A percentile compares a stretch with the other conserved stretches of the same genome.
phyloP scores from a whole-genome alignment of 1,140 invertebrate genomes.

The Catajapyx aquilonaris region DNA sequence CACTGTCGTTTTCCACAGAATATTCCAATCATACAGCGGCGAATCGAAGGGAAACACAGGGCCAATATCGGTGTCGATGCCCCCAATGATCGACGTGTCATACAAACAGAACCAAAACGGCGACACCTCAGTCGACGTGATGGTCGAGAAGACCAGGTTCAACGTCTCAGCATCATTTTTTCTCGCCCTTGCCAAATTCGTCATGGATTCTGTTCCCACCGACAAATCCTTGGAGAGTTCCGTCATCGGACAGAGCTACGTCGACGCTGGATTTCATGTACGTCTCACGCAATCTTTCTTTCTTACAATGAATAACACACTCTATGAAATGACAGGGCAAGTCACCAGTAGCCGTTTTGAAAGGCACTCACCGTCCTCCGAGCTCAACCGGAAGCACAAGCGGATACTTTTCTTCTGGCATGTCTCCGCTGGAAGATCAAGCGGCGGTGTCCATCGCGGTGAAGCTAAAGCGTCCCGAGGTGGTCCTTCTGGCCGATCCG shows the following conservation, averaged over 20 bases:
- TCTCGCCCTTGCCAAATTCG: constrained; percentile 37
- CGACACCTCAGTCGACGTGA: constrained; percentile 37
- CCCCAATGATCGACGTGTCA: constrained; percentile 40
- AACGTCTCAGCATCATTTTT: constrained; percentile 51
- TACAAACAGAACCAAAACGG: constrained; percentile 36
- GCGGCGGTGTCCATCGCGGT: constrained; percentile 40
- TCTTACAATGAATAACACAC: too few relatives aligned
- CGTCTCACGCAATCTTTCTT: too few relatives aligned
- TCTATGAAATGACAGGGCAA: too few relatives aligned
- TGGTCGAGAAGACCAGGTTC: constrained; percentile 46
- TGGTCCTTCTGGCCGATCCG: constrained; percentile 50
- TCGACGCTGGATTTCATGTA: too few relatives aligned
- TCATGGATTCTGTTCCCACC: constrained; percentile 40
- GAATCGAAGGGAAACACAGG: constrained; percentile 30
- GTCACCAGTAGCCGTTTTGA: constrained; percentile 9
- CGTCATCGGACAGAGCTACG: constrained; percentile 42
- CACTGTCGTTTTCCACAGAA: constrained; percentile 23
- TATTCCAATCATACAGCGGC: constrained; percentile 41
- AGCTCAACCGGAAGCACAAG: constrained; percentile 30
- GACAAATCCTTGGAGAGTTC: constrained; percentile 31
- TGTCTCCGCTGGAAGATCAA: constrained; percentile 14
- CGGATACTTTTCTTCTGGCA: constrained; percentile 31
- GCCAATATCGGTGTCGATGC: constrained; percentile 36
- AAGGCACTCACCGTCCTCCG: constrained; percentile 13
- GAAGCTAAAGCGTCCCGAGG: constrained; percentile 50